Percentiles rank a stretch among this genome's conserved stretches.
These are phyloP conservation scores for Gymnocypris eckloni DNA, from an alignment of 2,797 vertebrate species.

Conservation along the genomic window DNA sequence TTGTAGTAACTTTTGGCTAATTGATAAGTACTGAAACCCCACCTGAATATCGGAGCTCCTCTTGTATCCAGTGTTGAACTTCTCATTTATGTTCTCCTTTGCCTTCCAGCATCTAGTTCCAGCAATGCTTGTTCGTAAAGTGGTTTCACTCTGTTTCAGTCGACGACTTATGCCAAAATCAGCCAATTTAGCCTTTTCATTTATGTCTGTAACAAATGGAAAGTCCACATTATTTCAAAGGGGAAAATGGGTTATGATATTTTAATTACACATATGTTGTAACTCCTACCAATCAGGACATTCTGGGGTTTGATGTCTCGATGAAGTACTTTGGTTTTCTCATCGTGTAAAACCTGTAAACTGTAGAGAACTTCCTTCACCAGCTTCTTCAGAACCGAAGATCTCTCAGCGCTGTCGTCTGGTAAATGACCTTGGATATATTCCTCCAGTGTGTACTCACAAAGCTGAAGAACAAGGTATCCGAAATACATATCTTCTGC, in stretches of 20 bases:
- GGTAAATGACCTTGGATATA: no score
- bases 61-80: constrained; percentile 61
- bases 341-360: constrained; percentile 67
- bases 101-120: constrained; percentile 75
- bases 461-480: no score
- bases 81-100: constrained; percentile 63
- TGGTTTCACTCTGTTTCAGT: constrained; percentile 62
- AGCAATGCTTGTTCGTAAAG: constrained; percentile 56
- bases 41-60: constrained; percentile 72
- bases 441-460: no score
- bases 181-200: constrained; percentile 61
- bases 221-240: not conserved
- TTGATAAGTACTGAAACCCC: not conserved
- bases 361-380: constrained; percentile 29
- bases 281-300: constrained; percentile 72
- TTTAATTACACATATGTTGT: not conserved
- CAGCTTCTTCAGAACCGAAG: no score
- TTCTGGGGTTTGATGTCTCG: constrained; percentile 76
- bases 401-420: no score
- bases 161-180: constrained; percentile 74
- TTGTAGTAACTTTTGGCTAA: no score
- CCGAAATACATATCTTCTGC: no score
- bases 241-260: no score
- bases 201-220: constrained; percentile 62
- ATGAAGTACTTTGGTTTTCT: constrained; percentile 65